Evolutionary conservation across 2,797 vertebrate genomes (phyloP).

Genomic region (Acanthurus lineatus): DNA sequence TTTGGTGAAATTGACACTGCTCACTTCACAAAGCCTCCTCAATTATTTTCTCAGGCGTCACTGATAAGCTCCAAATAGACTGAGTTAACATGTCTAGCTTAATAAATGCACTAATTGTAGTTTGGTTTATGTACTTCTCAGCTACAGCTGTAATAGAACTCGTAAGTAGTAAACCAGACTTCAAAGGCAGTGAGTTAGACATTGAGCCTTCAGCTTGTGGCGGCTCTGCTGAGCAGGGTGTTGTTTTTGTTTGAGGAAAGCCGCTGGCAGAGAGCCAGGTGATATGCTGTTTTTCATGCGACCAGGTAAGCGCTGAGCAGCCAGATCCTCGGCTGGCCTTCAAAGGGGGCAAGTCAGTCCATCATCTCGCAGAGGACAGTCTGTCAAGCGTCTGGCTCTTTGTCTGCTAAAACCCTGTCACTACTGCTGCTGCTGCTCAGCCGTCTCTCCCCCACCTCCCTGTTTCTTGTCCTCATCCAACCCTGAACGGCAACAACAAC

Average conservation of each 20-base stretch:
- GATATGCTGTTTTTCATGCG: slow-evolving; percentile 58
- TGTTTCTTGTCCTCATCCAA: slow-evolving; percentile 72
- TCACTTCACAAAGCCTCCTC: slow-evolving; percentile 37
- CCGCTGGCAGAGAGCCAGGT: slow-evolving; percentile 70
- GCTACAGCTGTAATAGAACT: slow-evolving; percentile 55
- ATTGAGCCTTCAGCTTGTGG: slow-evolving; percentile 49
- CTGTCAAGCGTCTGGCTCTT: slow-evolving; percentile 74
- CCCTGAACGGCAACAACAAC: slow-evolving; percentile 65
- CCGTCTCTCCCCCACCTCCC: background rate
- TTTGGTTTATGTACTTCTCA: slow-evolving; percentile 64
- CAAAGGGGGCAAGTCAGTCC: slow-evolving; percentile 64
- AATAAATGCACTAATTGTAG: slow-evolving; percentile 67
- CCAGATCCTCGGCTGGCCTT: slow-evolving; percentile 61
- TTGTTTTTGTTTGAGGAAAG: slow-evolving; percentile 72
- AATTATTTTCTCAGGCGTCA: slow-evolving; percentile 40
- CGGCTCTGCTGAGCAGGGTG: slow-evolving; percentile 59
- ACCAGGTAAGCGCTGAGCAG: slow-evolving; percentile 70
- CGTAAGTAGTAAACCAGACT: slow-evolving; percentile 61
- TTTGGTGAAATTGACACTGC: slow-evolving; percentile 31
- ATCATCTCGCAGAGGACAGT: slow-evolving; percentile 68
- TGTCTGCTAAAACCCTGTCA: slow-evolving; percentile 59
- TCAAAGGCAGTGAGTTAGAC: slow-evolving; percentile 64
- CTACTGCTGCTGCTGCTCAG: background rate
- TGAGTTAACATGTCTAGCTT: slow-evolving; percentile 51
- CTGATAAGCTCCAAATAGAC: slow-evolving; percentile 48